A percentile compares a stretch with the other conserved stretches of the same genome.
Conservation (phyloP, 2,113 vertebrate genomes). For the Seriola dumerili region DNA sequence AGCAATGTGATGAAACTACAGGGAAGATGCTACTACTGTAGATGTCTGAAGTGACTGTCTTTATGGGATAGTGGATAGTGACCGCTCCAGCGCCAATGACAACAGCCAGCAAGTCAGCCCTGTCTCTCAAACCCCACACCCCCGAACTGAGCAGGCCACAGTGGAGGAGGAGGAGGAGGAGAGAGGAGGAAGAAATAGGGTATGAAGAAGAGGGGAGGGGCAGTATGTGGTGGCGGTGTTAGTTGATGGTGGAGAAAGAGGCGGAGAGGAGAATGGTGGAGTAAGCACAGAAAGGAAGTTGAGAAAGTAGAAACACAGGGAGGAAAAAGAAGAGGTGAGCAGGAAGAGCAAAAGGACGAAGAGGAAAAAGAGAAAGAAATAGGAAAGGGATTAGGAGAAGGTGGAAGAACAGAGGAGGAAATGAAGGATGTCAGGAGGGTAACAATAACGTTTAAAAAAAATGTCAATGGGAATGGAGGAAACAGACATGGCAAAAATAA, state of each 20-base stretch:
- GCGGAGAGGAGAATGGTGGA: background rate
- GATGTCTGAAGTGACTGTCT: conserved; percentile 65
- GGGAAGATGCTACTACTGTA: conserved; percentile 50
- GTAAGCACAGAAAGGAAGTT: background rate
- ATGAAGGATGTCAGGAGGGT: background rate
- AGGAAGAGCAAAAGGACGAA: background rate
- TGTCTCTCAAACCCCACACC: conserved; percentile 57
- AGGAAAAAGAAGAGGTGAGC: background rate
- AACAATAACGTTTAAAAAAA: background rate
- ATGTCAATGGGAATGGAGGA: background rate
- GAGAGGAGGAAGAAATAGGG: background rate
- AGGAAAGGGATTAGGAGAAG: background rate
- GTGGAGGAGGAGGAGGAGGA: conserved; percentile 30
- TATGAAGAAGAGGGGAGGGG: background rate
- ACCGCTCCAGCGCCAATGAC: conserved; percentile 59
- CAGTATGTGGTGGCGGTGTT: background rate
- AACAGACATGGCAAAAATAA: background rate
- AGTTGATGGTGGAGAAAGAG: background rate
- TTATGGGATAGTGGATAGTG: conserved; percentile 55
- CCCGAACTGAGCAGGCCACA: conserved; percentile 38
- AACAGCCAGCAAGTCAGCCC: conserved; percentile 76
- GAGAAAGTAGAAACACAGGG: background rate
- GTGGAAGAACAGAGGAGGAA: background rate
- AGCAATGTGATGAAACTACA: conserved; percentile 74
- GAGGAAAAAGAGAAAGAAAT: background rate